A percentile compares a stretch with the other conserved stretches of the same genome.
Conservation (phyloP, 2,888 invertebrate species). For the Biston stratarius region DNA sequence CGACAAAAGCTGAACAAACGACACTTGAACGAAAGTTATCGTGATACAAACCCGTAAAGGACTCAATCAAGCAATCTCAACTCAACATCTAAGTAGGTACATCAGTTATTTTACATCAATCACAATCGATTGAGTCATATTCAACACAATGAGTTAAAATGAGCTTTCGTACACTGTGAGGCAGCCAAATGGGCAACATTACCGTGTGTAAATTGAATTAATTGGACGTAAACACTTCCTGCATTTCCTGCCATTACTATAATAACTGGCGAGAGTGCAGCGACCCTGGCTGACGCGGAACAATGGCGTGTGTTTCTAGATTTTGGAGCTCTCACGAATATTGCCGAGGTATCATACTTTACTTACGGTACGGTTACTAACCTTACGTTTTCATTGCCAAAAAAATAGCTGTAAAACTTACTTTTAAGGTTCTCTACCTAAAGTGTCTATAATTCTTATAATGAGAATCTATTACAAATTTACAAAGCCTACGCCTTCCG, state of each 20-base stretch:
- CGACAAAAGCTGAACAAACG: too few species aligned
- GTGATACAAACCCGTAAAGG: too few species aligned
- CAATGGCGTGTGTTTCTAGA: slow-evolving; percentile 25
- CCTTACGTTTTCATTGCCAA: not conserved
- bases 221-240: slow-evolving; percentile 37
- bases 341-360: not conserved
- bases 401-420: too few species aligned
- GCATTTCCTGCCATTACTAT: slow-evolving; percentile 33
- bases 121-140: slow-evolving; percentile 37
- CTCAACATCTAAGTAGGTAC: too few species aligned
- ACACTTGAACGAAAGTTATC: too few species aligned
- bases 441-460: too few species aligned
- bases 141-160: slow-evolving; percentile 10
- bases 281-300: slow-evolving; percentile 33
- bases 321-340: slow-evolving; percentile 31
- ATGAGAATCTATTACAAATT: too few species aligned
- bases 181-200: slow-evolving; percentile 15
- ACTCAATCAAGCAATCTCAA: too few species aligned
- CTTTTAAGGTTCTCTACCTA: too few species aligned
- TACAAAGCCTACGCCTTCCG: too few species aligned
- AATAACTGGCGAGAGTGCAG: slow-evolving; percentile 33
- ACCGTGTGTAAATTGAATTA: slow-evolving; percentile 28
- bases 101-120: slow-evolving; percentile 1
- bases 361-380: too few species aligned
- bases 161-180: slow-evolving; percentile 28